A percentile compares a stretch with the other conserved stretches of the same genome.
Conservation (phyloP, 2,888 invertebrate genomes). For the Eilema depressum region DNA sequence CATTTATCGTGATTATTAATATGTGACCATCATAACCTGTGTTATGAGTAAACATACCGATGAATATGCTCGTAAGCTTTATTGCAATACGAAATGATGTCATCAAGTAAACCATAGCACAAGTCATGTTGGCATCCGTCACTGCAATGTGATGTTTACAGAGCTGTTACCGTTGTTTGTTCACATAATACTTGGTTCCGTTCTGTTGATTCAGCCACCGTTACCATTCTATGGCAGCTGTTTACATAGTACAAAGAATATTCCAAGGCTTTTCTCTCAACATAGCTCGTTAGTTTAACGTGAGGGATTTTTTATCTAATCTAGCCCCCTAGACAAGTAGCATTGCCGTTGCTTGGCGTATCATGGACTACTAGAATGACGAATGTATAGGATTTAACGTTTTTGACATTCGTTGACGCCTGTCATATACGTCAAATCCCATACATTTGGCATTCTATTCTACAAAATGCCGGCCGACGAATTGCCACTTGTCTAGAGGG, state of each 20-base stretch:
- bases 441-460: no score
- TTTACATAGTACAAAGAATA: slow-evolving; percentile 41
- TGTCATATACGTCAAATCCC: no score
- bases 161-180: slow-evolving; percentile 46
- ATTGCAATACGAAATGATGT: neutral
- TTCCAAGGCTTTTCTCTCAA: slow-evolving; percentile 14
- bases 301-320: neutral
- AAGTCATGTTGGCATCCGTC: slow-evolving; percentile 12
- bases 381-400: no score
- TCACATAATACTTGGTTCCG: slow-evolving; percentile 37
- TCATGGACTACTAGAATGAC: no score
- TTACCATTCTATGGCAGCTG: slow-evolving; percentile 34
- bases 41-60: neutral
- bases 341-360: no score
- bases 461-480: no score
- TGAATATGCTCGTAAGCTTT: neutral
- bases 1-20: no score
- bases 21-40: no score
- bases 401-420: no score
- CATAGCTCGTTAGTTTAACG: neutral
- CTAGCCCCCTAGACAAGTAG: no score
- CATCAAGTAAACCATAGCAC: neutral
- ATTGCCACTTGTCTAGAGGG: no score
- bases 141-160: slow-evolving; percentile 34
- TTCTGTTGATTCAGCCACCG: slow-evolving; percentile 41